Conservation (phyloP, 2,113 vertebrate genomes). For the Oreochromis tanganicae region DNA sequence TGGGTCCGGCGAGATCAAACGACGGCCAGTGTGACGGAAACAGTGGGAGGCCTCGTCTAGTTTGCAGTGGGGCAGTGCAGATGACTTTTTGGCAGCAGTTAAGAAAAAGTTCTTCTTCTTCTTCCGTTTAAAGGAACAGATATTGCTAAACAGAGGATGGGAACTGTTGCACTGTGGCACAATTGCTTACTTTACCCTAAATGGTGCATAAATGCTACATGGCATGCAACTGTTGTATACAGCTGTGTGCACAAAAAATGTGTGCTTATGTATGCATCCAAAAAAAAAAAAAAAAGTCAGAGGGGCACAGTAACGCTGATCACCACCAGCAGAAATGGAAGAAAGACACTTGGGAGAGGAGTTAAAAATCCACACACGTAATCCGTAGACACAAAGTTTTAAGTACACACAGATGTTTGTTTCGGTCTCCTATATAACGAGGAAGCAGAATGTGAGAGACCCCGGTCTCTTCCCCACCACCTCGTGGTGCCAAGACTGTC, state of each 20-base stretch:
- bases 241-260: background rate
- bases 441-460: background rate
- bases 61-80: background rate
- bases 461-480: background rate
- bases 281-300: background rate
- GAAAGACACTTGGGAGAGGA: background rate
- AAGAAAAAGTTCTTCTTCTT: background rate
- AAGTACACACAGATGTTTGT: background rate
- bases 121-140: background rate
- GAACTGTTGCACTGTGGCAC: background rate
- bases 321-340: background rate
- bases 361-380: background rate
- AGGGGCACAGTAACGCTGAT: background rate
- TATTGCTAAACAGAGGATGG: background rate
- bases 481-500: background rate
- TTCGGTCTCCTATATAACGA: background rate
- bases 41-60: background rate
- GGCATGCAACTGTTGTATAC: background rate
- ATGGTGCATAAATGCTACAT: background rate
- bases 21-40: background rate
- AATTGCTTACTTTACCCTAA: background rate
- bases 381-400: background rate
- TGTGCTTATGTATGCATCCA: background rate
- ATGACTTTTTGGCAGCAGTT: background rate
- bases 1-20: constrained; percentile 6